phyloP scores from a whole-genome alignment of 2,888 invertebrate genomes.

The Leptodirus hochenwartii region DNA sequence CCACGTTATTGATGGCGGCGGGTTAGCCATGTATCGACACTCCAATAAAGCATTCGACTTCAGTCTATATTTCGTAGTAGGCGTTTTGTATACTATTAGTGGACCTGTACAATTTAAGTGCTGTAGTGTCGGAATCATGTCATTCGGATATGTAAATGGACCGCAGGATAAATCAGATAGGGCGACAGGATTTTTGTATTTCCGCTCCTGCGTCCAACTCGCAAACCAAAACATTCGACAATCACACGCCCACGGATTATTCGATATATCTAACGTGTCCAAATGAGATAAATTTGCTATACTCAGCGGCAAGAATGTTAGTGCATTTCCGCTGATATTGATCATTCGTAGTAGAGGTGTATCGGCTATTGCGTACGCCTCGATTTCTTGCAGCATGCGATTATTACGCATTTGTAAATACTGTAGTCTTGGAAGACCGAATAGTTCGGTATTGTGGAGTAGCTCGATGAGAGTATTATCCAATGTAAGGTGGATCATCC shows the following conservation, averaged over 20 bases:
- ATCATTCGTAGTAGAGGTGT: slow-evolving; percentile 39
- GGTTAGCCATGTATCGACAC: slow-evolving; percentile 61
- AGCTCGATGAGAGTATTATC: slow-evolving; percentile 47
- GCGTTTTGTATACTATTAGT: slow-evolving; percentile 37
- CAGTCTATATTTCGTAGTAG: slow-evolving; percentile 42
- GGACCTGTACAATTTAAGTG: slow-evolving; percentile 56
- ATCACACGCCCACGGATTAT: slow-evolving; percentile 74
- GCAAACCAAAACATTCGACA: slow-evolving; percentile 69
- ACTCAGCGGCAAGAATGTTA: slow-evolving; percentile 52
- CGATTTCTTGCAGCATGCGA: slow-evolving; percentile 37
- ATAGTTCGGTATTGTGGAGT: slow-evolving; percentile 45
- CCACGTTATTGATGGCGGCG: slow-evolving; percentile 70
- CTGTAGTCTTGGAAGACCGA: slow-evolving; percentile 40
- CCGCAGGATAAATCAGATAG: slow-evolving; percentile 44
- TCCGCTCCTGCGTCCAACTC: slow-evolving; percentile 37
- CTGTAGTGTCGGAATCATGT: slow-evolving; percentile 49
- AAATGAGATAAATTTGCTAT: slow-evolving; percentile 44
- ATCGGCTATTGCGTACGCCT: slow-evolving; percentile 42
- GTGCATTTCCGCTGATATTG: slow-evolving; percentile 50
- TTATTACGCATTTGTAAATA: slow-evolving; percentile 44
- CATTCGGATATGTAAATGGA: slow-evolving; percentile 42
- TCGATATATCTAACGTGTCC: slow-evolving; percentile 43
- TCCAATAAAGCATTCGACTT: slow-evolving; percentile 51
- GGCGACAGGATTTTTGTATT: slow-evolving; percentile 28
- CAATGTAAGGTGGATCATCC: slow-evolving; percentile 39